Evolutionary conservation across 2,797 vertebrate species (phyloP).

Genomic region (Chiloscyllium punctatum): DNA sequence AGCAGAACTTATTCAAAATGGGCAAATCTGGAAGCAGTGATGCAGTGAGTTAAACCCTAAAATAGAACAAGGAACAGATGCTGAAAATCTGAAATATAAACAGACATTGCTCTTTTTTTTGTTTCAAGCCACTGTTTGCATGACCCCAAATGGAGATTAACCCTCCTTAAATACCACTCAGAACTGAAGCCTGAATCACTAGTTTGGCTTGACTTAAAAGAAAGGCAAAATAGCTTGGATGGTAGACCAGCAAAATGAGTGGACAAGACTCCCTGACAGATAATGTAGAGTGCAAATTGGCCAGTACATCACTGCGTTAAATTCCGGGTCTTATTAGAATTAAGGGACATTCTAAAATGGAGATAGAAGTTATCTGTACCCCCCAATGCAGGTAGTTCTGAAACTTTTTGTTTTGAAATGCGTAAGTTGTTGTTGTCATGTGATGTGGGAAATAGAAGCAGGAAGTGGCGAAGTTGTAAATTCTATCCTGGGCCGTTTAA

Average conservation of each 20-base stretch:
- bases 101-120: no score
- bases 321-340: background rate
- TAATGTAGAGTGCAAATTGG: background rate
- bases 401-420: background rate
- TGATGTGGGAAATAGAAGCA: background rate
- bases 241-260: background rate
- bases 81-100: no score
- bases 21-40: no score
- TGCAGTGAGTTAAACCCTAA: no score
- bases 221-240: background rate
- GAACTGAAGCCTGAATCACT: background rate
- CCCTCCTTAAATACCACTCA: background rate
- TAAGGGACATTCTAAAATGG: background rate
- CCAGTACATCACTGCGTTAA: background rate
- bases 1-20: no score
- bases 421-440: constrained; percentile 14
- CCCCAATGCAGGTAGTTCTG: background rate
- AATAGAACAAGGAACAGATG: no score
- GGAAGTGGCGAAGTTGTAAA: background rate
- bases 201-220: background rate
- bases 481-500: constrained; percentile 16
- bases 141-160: background rate
- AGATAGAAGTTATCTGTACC: background rate
- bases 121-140: no score
- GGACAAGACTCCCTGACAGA: background rate